Conservation (phyloP, 2,113 vertebrate species). For the Sturnira hondurensis region DNA sequence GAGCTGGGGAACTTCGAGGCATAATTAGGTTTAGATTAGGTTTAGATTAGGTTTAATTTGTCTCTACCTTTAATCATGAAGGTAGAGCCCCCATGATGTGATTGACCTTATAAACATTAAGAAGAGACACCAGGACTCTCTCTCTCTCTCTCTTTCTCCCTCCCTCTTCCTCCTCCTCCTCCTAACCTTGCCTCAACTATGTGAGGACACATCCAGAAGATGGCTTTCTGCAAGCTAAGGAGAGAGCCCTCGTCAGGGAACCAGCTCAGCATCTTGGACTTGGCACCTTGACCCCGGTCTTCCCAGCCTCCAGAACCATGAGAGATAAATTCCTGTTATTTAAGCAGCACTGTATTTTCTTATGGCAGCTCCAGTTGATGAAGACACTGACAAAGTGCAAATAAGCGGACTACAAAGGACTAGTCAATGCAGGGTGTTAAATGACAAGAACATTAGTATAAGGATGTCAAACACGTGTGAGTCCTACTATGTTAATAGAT, state of each 20-base stretch:
- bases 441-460: background rate
- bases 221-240: background rate
- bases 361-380: background rate
- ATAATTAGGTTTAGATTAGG: background rate
- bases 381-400: background rate
- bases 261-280: background rate
- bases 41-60: too few relatives aligned
- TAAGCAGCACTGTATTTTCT: background rate
- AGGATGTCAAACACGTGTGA: background rate
- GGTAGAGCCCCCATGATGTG: too few relatives aligned
- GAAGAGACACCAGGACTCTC: background rate
- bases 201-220: background rate
- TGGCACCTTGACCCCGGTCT: background rate
- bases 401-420: background rate
- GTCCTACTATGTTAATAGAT: background rate
- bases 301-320: background rate
- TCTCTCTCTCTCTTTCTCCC: background rate
- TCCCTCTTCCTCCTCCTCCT: too few relatives aligned
- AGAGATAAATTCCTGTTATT: background rate
- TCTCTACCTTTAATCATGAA: too few relatives aligned
- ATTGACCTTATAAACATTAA: background rate
- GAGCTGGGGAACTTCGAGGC: background rate
- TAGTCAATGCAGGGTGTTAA: background rate
- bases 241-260: background rate
- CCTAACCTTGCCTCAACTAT: background rate